Base-by-base conservation (phyloP, 2,797 vertebrate species). In the Galagoides demidoff region DNA sequence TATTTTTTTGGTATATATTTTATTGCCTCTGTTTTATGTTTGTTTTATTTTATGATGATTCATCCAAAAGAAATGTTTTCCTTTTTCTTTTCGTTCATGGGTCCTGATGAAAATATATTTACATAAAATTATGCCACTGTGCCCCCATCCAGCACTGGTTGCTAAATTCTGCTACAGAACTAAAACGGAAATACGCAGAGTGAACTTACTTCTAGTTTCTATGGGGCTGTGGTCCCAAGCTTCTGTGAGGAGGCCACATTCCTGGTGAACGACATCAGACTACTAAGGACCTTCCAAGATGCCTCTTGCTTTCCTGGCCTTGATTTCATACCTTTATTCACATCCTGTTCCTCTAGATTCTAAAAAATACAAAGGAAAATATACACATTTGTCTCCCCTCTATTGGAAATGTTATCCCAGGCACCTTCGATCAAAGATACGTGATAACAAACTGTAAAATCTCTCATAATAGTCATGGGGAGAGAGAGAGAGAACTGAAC, bases 21-120 rank as follows among this genome's bases (percentile, higher is more conserved):
- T 84, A 25, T 0, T 12, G 3, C 1, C 2, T 89, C 45, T 76
- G 23, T 77, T 87, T 89, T 87, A 25, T 2, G 7, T 45, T 59
- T 87, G 8, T 64, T 85, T 93, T 8, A 34, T 91, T 94, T 86
- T 95, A 55, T 66, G 23, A 45, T 88, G 29, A 90, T 96, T 86
- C 16, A 49, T 85, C 27, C 23, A 59, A 85, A 92, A 66, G 70
- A 92, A 84, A 39, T 4, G 10, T 49, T 11, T 78, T 88, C 1
- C 1, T 8, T 0, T 29, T 31, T 39, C 9, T 63, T 77, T 85
- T 78, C 66, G 16, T 92, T 92, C 52, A 57, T 85, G 39, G 5
- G 43, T 87, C 12, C 7, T 5, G 7, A n/a, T 57, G 4, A 59
- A 68, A 94, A 84, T 11, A 37, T 49, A 52, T 22, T 77, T 91